Base-by-base conservation (phyloP, 2,113 vertebrate genomes). In the Pelobates fuscus region DNA sequence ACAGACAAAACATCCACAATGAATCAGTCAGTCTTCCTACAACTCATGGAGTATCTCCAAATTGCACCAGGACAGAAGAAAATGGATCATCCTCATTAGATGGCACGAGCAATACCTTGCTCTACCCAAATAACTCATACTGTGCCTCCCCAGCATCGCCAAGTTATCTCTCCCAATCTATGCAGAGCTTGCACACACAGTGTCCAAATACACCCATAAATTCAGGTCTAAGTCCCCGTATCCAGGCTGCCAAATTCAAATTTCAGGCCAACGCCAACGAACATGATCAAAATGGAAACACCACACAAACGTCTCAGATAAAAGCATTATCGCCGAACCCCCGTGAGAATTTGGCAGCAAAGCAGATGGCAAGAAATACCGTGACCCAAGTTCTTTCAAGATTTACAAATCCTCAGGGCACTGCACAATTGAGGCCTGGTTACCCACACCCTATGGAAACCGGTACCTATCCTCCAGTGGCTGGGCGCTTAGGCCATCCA, bases 371-470 rank as follows among this genome's bases (percentile, higher is more conserved):
- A 49, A 94, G 96, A 25, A 96, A 97, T 87, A 99, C 97, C 0
- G 96, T 99, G 80, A 98, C 95, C 14, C 97, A 98, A 82, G 96
- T 92, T 59, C 92, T 99, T 12, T 99, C 96, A 0, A 94, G 96
- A 82, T 98, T 98, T 81, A 97, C 97, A 10, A 89, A 94, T 84
- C 95, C 96, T 55, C 94, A 93, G 20, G 80, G 90, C 0, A 71
- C 89, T 0, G 7, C 91, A 1, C 78, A 82, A 0, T 80, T 93
- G 0, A 92, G 94, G 15, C 91, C 90, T 0, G 91, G 92, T 71
- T 81, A 73, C 0, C 77, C 89, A 1, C 86, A 91, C 10, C 81
- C 86, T 0, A 70, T 80, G 71, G 96, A 97, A 6, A 88, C 67
- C 15, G 92, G 92, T 73, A 80, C 91, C 87, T 78, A 92, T 85